Evolutionary conservation across 2,888 invertebrate genomes (phyloP), one percentile per base, ranked within the genome.

Genomic region (Pseudeuparius sepicola): DNA sequence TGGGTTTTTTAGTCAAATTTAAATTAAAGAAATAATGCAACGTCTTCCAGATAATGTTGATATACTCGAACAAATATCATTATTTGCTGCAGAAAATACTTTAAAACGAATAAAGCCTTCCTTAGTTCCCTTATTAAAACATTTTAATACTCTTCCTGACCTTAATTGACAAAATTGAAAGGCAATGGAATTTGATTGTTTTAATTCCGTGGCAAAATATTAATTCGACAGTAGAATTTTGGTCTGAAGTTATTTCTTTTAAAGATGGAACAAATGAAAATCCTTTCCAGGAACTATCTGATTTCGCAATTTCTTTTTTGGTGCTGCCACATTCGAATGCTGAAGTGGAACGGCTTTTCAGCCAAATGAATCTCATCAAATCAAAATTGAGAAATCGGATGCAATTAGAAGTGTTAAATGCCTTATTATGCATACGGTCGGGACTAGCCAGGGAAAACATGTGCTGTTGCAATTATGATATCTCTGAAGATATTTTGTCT

Each of bases 261-360:
- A 18, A 38, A 37, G 24, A 43, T 66, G 59, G 18, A 66, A 65
- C 46, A 65, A 55, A 45, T 60, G 54, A 43, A 60, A 55, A 52
- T 67, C 66, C 67, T 9, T 45, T 41, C 31, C 13, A 28, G 20
- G 32, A 33, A 14, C 34, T 43, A 17, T 18, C 34, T 4, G 6
- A 25, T 6, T 33, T 45, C 28, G 42, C 37, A 15, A 27, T 44
- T 6, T 14, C 13, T n/a, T 18, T 42, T 24, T 31, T 45, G 20
- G 25, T 35, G 5, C 20, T 45, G 10, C 44, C 44, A 12, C 31
- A 45, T 36, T 45, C 45, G 4, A 42, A 45, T 24, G 42, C 45
- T 2, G 44, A 45, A 27, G 39, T 42, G n/a, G 44, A 40, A 27
- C 24, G 43, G 25, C 30, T 44, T 14, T 44, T 44, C 28, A 40